Base-by-base conservation (phyloP, 2,797 vertebrate species). In the Eupleurogrammus muticus region DNA sequence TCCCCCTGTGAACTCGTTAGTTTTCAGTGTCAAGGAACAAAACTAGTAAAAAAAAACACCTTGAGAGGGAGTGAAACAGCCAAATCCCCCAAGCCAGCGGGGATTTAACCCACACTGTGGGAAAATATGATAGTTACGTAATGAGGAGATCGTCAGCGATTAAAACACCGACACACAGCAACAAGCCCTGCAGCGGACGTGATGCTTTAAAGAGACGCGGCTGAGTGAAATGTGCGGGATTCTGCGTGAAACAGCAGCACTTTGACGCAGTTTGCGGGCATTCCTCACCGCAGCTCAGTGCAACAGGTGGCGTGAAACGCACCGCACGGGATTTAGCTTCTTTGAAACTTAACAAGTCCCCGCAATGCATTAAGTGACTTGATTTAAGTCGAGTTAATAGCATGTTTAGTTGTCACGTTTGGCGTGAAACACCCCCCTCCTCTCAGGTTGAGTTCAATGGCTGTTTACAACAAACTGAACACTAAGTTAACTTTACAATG, bases 281-380 rank as follows among this genome's bases (percentile, higher is more conserved):
- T 50, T 65, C 75, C 19, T 3, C 61, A 66, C 69, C 73, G 63
- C 70, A 35, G 58, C 71, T 77, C 51, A 59, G 65, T 16, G 82
- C 87, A 90, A 92, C 90, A 93, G 90, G 90, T 93, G 89, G 79
- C 56, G 32, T 14, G 16, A 65, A 86, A 74, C 57, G 14, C 52
- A 58, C 10, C 56, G 49, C 17, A 44, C 9, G 14, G 56, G 14
- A 56, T 34, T 51, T 8, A 42, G 9, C 19, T 36, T 1, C 58
- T 24, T 23, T 8, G 1, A 51, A 63, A 68, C 13, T 1, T 5
- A 2, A 3, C 32, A 38, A 13, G 5, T 40, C 20, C 28, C 19
- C 19, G 16, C 10, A 14, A 1, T 12, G 36, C 5, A 14, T 14
- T 0, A 1, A 7, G 2, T 32, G 44, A 0, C 13, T 9, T 6